Conservation (phyloP, 2,888 invertebrate species). For the Apotomis betuletana region DNA sequence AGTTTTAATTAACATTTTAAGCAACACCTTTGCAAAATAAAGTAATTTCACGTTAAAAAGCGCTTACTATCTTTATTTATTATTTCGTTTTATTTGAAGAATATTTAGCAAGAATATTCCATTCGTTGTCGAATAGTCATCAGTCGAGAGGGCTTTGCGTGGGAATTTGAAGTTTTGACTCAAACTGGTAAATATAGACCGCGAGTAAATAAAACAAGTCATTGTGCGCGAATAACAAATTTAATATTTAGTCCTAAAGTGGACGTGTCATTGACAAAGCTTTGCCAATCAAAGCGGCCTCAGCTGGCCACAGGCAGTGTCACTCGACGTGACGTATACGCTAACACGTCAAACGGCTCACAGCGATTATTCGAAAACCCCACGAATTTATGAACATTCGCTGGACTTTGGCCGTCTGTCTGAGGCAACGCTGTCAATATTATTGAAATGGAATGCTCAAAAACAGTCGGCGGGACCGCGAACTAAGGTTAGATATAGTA, state of each 20-base stretch:
- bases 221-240: background rate
- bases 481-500: too few relatives aligned
- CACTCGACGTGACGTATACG: constrained; percentile 16
- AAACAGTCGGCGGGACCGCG: background rate
- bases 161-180: background rate
- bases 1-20: background rate
- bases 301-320: constrained; percentile 21
- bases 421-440: background rate
- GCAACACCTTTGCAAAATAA: background rate
- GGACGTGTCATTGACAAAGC: constrained; percentile 16
- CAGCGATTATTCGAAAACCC: constrained; percentile 9
- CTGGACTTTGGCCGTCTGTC: too few relatives aligned
- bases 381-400: constrained; percentile 6
- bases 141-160: background rate
- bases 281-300: constrained; percentile 12
- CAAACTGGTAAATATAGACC: background rate
- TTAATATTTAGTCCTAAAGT: background rate
- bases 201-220: background rate
- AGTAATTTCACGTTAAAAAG: too few relatives aligned
- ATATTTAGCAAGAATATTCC: background rate
- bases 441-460: background rate
- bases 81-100: background rate
- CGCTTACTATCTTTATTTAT: too few relatives aligned
- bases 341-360: constrained; percentile 20
- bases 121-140: background rate